Evolutionary conservation across 2,113 vertebrate species (phyloP), one percentile per base, ranked within the genome.

Genomic region (Aleadryas rufinucha): DNA sequence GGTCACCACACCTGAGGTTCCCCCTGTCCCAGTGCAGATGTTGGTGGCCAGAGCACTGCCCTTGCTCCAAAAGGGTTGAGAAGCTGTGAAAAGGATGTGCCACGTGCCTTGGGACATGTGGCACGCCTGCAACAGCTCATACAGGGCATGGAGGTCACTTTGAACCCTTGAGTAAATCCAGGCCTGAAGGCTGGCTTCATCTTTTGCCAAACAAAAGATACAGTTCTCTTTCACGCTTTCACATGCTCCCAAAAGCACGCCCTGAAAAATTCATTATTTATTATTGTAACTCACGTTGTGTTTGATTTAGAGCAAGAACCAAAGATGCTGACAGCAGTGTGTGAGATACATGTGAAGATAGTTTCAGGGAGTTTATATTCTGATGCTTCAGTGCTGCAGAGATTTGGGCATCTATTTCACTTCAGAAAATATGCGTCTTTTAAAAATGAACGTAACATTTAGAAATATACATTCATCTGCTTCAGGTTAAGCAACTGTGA

Each of bases 401-500:
- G 47, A 42, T 66, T 70, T 79, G 77, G 27, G n/a, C 44, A 66
- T 56, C 72, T 70, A 65, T 77, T 86, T 86, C 26, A 15, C 42
- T 74, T 92, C 24, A 26, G 72, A 87, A 95, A 76, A 71, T 23
- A 54, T 15, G 24, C 15, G 9, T 41, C 3, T 80, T 90, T 77
- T 61, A 18, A 77, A 94, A 89, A 92, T 47, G 44, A 39, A 57
- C 28, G n/a, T 74, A 69, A 45, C 69, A 76, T 69, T 88, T 91
- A 89, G 84, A 91, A 89, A 72, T 71, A 61, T 13, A 45, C 63
- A 53, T 78, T 95, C n/a, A 39, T 66, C 57, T 76, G 26, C 65
- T 91, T 82, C 61, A 82, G 47, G 56, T 94, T 87, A 91, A 95
- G 77, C 19, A 76, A 68, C 44, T 39, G 53, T 39, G 47, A 87